These are phyloP conservation scores for Streptopelia turtur DNA, from an alignment of 2,797 vertebrate species.

Conservation along the genomic window DNA sequence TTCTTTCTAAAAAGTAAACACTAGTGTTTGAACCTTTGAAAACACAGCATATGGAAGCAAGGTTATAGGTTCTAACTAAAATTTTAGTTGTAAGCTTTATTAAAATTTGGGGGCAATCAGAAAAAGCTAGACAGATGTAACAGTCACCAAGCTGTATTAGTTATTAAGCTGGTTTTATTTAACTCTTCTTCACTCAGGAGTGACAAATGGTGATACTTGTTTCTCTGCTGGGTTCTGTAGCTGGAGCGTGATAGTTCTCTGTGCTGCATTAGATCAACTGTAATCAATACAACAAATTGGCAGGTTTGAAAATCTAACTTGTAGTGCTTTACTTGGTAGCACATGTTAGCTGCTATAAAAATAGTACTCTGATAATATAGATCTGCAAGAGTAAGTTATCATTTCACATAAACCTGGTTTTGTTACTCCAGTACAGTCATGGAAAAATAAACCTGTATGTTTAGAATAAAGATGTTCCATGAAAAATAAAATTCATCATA, in stretches of 20 bases:
- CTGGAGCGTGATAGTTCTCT: background rate
- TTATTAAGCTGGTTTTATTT: constrained; percentile 15
- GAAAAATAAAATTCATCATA: background rate
- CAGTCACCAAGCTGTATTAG: background rate
- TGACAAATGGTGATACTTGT: background rate
- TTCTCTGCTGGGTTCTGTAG: background rate
- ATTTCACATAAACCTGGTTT: background rate
- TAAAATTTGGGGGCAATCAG: background rate
- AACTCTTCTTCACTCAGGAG: background rate
- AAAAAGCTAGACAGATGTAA: background rate
- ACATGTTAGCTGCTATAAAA: background rate
- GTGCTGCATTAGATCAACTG: background rate
- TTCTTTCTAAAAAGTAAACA: background rate
- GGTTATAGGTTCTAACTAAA: background rate
- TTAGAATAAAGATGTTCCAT: background rate
- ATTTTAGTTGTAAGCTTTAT: background rate
- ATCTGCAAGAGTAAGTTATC: background rate
- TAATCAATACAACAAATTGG: background rate
- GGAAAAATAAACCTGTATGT: background rate
- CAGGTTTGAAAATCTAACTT: background rate
- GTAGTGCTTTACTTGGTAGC: background rate
- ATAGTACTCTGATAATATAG: background rate
- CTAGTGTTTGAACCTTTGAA: background rate
- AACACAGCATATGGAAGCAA: background rate
- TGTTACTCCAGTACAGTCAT: background rate